Evolutionary conservation across 2,797 vertebrate genomes (phyloP), one percentile per base, ranked within the genome.

Genomic region (Steatocranus sp.): DNA sequence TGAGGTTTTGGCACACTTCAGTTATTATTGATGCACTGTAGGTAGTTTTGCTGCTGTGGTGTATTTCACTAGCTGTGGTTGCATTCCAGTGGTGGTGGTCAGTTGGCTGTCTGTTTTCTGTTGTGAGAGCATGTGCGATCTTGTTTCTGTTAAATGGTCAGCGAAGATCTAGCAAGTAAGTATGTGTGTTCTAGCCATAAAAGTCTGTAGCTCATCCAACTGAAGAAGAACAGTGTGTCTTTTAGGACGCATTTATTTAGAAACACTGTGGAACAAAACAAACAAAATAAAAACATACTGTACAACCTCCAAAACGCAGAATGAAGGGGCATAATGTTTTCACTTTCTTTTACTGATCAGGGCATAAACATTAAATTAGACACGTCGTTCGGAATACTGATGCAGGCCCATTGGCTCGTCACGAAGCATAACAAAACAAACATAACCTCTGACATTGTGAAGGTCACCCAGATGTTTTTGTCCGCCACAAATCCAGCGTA

Each of bases 31-130:
- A 93, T 94, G 91, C 92, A 90, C 91, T 93, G 87, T 93, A 91
- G 93, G 93, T 94, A 92, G 91, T 93, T 94, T 93, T 87, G 90
- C 88, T 88, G 87, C 93, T 94, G 94, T 86, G 93, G 93, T 92
- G 76, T 86, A 90, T 93, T 94, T 94, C 89, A 93, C 91, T 94
- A 91, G 90, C 89, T 94, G 95, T 86, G 94, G 92, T 94, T 61
- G 80, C 92, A 94, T 95, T 95, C 94, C 93, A 89, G 90, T 92
- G 93, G 92, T 91, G 61, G 83, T 91, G 93, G 93, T 94, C 93
- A 92, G 91, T 93, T 92, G 85, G 66, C 85, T 80, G 84, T 92
- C 85, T 89, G 79, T 91, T 92, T 90, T 90, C 82, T 91, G 88
- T 90, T 93, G 86, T 88, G 81, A 92, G 88, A 92, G 83, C 88